Conservation (phyloP, 2,797 vertebrate genomes). For the Dendrocincla fuliginosa region DNA sequence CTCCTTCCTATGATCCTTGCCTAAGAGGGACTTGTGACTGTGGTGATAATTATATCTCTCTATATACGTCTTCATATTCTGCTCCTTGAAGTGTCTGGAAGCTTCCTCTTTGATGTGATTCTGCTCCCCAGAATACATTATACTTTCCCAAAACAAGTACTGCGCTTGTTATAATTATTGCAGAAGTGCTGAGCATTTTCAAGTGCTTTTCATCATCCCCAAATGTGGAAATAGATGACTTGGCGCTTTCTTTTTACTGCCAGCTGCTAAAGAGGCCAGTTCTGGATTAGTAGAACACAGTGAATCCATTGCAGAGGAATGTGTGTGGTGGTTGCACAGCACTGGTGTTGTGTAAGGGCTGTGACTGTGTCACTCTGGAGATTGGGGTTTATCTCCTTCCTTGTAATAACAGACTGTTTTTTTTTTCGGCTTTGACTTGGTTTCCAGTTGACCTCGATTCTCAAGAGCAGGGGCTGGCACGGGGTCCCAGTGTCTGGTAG, state of each 20-base stretch:
- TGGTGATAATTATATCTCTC: conserved; percentile 47
- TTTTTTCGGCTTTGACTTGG: background rate
- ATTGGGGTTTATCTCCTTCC: background rate
- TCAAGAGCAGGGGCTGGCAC: background rate
- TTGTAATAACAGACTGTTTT: background rate
- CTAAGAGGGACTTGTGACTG: conserved; percentile 30
- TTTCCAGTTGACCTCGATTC: background rate
- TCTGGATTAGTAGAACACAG: conserved; percentile 50
- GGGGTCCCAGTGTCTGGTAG: background rate
- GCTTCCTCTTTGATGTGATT: conserved; percentile 54
- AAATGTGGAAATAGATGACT: conserved; percentile 68
- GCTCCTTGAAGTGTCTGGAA: conserved; percentile 56
- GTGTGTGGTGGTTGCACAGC: background rate
- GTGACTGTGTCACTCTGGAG: background rate
- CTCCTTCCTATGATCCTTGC: conserved; percentile 29
- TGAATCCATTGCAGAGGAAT: background rate
- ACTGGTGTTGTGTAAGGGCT: background rate
- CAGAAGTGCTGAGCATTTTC: conserved; percentile 59
- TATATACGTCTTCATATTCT: conserved; percentile 36
- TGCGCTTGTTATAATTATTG: conserved; percentile 62
- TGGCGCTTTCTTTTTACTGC: conserved; percentile 61
- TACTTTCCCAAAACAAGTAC: conserved; percentile 57
- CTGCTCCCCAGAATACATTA: conserved; percentile 59
- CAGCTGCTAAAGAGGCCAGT: conserved; percentile 64
- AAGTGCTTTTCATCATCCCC: conserved; percentile 64